Evolutionary conservation across 2,888 invertebrate genomes (phyloP).

Genomic region (Thysanoteuthis rhombus): DNA sequence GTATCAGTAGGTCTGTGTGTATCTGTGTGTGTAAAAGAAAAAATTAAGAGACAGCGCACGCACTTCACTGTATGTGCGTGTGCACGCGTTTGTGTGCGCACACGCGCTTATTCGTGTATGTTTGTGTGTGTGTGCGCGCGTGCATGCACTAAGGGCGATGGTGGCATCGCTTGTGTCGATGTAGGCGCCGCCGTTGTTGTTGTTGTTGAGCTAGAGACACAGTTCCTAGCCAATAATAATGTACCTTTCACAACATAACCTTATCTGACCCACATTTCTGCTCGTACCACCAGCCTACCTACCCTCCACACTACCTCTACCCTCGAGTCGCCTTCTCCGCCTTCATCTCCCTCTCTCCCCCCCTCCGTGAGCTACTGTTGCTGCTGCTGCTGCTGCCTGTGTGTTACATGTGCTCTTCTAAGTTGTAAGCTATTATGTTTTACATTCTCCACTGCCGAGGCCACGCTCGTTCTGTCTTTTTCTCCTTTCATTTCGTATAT

Average conservation of each 20-base stretch:
- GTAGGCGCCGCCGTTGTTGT: neutral
- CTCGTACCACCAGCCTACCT: neutral
- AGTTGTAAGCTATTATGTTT: neutral
- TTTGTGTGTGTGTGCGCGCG: too few species aligned
- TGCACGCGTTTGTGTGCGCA: neutral
- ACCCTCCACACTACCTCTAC: neutral
- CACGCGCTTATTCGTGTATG: too few species aligned
- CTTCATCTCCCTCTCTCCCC: neutral
- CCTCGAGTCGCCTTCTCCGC: neutral
- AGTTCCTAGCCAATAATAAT: constrained; percentile 25
- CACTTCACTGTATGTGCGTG: neutral
- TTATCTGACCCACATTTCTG: constrained; percentile 27
- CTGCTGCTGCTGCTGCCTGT: neutral
- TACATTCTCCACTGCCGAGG: neutral
- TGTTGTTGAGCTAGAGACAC: constrained; percentile 24
- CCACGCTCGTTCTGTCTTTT: neutral
- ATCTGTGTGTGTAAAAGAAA: too few species aligned
- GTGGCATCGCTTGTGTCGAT: neutral
- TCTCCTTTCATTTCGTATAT: too few species aligned
- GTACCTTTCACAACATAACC: constrained; percentile 28
- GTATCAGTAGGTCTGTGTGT: neutral
- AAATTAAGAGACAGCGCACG: too few species aligned
- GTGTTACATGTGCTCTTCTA: neutral
- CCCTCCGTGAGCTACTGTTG: neutral
- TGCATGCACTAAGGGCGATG: neutral